Conservation (phyloP, 1,140 invertebrate genomes). For the Tribolium madens region DNA sequence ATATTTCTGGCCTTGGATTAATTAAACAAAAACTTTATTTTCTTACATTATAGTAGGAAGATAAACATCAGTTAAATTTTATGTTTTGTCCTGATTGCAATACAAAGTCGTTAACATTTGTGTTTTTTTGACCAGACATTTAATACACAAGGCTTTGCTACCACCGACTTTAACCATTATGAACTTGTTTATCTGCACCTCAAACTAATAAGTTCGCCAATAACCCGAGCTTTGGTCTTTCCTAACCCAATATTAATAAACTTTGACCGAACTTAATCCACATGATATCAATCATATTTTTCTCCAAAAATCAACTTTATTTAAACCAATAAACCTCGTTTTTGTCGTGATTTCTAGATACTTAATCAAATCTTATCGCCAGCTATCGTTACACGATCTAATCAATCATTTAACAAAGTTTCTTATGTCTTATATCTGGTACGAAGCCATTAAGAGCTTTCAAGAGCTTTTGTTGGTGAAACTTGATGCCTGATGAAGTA, state of each 20-base stretch:
- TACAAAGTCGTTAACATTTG: no score
- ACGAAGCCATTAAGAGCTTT: conserved; percentile 35
- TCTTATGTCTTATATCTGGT: conserved; percentile 35
- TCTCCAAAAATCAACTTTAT: neutral
- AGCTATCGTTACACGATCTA: conserved; percentile 13
- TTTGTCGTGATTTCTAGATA: neutral
- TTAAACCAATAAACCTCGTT: conserved; percentile 4
- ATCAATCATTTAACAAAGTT: conserved; percentile 33
- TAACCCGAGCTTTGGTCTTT: neutral
- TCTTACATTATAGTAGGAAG: no score
- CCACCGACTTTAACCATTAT: neutral
- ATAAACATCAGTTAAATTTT: no score
- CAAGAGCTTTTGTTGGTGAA: conserved; percentile 35
- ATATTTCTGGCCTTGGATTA: no score
- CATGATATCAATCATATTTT: neutral
- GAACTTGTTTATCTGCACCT: neutral
- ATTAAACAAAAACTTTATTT: no score
- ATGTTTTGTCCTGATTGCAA: no score
- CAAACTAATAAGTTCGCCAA: neutral
- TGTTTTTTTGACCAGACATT: no score
- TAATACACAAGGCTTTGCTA: no score
- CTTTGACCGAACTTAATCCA: neutral
- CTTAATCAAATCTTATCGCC: conserved; percentile 22
- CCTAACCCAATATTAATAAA: conserved; percentile 14
- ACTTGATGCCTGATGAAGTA: conserved; percentile 35